Evolutionary conservation across 2,113 vertebrate species (phyloP).

Genomic region (Varanus salvator): DNA sequence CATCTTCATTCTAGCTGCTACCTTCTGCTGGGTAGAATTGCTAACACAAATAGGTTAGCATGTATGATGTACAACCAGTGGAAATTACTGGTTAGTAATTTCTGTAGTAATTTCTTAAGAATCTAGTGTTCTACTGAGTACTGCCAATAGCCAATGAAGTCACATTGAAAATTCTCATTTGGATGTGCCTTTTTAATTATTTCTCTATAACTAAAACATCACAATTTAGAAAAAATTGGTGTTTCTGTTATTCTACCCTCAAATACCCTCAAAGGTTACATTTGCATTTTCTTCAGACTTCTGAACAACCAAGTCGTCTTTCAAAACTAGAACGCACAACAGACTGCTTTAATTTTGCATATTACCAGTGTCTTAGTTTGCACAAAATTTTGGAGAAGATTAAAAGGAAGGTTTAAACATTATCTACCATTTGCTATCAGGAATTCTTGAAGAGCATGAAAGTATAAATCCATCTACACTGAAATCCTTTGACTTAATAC

Average conservation of each 20-base stretch:
- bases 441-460: conserved; percentile 18
- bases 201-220: background rate
- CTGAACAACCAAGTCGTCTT: conserved; percentile 10
- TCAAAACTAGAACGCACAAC: conserved; percentile 6
- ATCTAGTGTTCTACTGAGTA: background rate
- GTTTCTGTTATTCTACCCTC: conserved; percentile 37
- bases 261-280: conserved; percentile 28
- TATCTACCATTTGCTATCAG: background rate
- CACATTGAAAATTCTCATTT: background rate
- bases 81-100: background rate
- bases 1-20: too few species aligned
- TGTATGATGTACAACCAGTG: background rate
- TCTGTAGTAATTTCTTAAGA: background rate
- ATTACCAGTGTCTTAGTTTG: conserved; percentile 6
- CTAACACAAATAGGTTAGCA: background rate
- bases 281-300: conserved; percentile 44
- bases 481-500: conserved; percentile 6
- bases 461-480: conserved; percentile 4
- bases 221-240: background rate
- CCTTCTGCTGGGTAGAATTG: background rate
- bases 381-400: background rate
- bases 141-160: background rate
- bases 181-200: background rate
- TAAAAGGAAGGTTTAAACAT: conserved; percentile 10
- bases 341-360: conserved; percentile 15